Conservation (phyloP, 2,113 vertebrate genomes). For the Sigmodon hispidus region DNA sequence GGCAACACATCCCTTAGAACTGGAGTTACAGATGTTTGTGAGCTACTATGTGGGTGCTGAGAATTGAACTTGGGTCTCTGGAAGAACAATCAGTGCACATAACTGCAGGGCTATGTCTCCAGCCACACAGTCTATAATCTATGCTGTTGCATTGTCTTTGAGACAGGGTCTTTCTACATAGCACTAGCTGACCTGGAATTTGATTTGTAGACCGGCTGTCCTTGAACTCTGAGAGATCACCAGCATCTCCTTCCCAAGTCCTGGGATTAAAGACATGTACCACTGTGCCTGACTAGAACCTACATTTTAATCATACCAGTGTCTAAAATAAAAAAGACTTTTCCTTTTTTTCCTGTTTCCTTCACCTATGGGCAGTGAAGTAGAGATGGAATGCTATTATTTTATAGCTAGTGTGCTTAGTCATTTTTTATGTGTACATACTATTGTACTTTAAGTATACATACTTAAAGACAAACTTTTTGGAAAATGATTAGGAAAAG, state of each 20-base stretch:
- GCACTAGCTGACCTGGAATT: not conserved
- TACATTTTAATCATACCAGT: not conserved
- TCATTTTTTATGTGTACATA: constrained; percentile 27
- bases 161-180: not conserved
- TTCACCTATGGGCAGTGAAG: not conserved
- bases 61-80: not conserved
- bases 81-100: not conserved
- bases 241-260: not conserved
- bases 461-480: constrained; percentile 3
- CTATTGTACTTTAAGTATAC: too few species aligned
- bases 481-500: not conserved
- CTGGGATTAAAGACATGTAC: not conserved
- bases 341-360: not conserved
- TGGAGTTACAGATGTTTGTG: not conserved
- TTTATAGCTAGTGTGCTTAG: not conserved
- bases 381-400: constrained; percentile 22
- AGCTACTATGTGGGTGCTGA: not conserved
- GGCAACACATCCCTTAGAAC: not conserved
- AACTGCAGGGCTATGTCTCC: not conserved
- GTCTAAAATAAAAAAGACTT: not conserved
- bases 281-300: not conserved
- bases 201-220: not conserved
- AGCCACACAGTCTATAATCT: not conserved
- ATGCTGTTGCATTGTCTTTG: not conserved
- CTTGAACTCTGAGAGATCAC: not conserved